These are phyloP conservation scores for Coreius guichenoti DNA, from an alignment of 2,797 vertebrate species.

Conservation along the genomic window DNA sequence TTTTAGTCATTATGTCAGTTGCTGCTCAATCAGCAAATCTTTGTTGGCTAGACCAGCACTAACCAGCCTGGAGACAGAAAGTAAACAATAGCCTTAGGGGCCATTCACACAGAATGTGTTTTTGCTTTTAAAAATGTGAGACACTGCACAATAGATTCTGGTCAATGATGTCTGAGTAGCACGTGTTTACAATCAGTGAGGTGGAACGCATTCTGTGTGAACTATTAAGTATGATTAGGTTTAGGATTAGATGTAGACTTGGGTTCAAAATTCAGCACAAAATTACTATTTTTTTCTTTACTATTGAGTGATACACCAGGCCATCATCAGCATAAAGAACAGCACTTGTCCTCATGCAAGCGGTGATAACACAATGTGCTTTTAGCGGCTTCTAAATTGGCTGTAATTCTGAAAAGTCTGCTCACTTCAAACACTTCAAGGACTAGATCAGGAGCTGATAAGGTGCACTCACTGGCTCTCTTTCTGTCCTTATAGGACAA, in stretches of 20 bases:
- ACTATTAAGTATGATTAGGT: background rate
- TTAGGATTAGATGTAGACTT: background rate
- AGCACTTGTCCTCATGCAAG: background rate
- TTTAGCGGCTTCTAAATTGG: background rate
- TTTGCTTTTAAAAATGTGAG: background rate
- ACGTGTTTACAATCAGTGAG: background rate
- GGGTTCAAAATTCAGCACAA: background rate
- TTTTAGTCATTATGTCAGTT: no score
- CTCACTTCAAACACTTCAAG: background rate
- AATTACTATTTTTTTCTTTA: background rate
- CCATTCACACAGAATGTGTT: no score
- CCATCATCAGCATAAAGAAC: background rate
- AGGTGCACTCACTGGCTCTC: background rate
- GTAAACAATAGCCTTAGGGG: no score
- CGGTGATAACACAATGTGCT: conserved; percentile 6
- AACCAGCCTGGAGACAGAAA: no score
- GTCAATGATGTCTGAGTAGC: background rate
- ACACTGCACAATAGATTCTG: background rate
- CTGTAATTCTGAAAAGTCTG: conserved; percentile 26
- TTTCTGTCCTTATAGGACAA: background rate
- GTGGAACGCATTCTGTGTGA: background rate
- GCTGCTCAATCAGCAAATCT: no score
- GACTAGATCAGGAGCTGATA: background rate
- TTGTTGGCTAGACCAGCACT: no score
- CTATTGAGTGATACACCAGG: background rate